These are phyloP conservation scores for Varanus komodoensis DNA, from an alignment of 2,113 vertebrate genomes.

Conservation along the genomic window DNA sequence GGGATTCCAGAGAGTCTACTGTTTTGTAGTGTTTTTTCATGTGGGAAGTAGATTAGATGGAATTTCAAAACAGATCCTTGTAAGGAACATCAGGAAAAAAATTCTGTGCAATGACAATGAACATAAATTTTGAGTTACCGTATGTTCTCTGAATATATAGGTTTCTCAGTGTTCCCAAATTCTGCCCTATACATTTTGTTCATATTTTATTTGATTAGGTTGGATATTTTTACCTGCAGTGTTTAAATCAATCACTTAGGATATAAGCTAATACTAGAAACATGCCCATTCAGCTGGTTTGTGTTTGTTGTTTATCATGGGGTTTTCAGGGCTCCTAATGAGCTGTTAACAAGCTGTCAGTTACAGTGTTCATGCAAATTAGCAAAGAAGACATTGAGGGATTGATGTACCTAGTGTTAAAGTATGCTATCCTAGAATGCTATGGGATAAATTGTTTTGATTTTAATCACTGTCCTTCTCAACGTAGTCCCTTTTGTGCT, in stretches of 20 bases:
- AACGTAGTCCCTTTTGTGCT: neutral
- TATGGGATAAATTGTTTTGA: slow-evolving; percentile 56
- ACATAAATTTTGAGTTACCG: neutral
- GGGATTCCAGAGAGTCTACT: fast-evolving
- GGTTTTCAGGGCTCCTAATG: slow-evolving; percentile 74
- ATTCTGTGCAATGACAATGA: neutral
- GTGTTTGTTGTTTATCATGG: slow-evolving; percentile 65
- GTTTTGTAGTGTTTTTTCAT: neutral
- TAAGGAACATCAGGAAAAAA: neutral
- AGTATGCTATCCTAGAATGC: slow-evolving; percentile 65
- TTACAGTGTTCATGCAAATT: slow-evolving; percentile 76
- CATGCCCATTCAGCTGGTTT: slow-evolving; percentile 57
- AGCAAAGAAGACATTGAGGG: slow-evolving; percentile 67
- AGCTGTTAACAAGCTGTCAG: slow-evolving; percentile 82
- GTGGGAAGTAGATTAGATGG: neutral
- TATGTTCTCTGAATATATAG: neutral
- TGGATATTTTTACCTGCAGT: slow-evolving; percentile 39
- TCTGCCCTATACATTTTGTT: neutral
- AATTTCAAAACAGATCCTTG: neutral
- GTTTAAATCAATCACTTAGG: slow-evolving; percentile 53
- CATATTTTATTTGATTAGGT: slow-evolving; percentile 1
- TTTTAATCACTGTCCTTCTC: slow-evolving; percentile 65
- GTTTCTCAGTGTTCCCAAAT: neutral
- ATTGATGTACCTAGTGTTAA: slow-evolving; percentile 70
- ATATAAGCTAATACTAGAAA: slow-evolving; percentile 43